Evolutionary conservation across 2,888 invertebrate species (phyloP).

Genomic region (Machimus rusticus): DNA sequence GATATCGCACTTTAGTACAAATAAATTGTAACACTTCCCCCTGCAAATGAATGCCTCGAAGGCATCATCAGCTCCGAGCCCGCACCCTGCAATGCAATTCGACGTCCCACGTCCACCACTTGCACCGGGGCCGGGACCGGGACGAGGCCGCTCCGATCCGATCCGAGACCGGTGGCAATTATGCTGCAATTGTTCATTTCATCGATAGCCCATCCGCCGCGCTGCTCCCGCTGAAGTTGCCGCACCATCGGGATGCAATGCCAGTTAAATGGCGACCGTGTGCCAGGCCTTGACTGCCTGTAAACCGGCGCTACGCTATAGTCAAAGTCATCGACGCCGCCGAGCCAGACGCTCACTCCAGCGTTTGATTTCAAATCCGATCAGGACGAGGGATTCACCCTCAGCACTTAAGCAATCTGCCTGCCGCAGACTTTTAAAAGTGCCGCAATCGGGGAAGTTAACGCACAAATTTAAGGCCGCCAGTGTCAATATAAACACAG

Average conservation of each 20-base stretch:
- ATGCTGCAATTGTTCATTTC: constrained; percentile 37
- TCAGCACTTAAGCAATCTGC: constrained; percentile 1
- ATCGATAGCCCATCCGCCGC: constrained; percentile 8
- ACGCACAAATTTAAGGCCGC: constrained; percentile 20
- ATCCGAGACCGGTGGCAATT: constrained; percentile 21
- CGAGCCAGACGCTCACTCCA: background rate
- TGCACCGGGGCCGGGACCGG: background rate
- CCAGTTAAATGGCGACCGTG: background rate
- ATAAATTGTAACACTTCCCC: constrained; percentile 19
- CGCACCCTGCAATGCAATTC: background rate
- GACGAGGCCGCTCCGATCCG: background rate
- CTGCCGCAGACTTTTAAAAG: constrained; percentile 4
- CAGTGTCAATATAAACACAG: constrained; percentile 5
- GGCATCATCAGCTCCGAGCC: background rate
- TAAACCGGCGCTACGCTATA: background rate
- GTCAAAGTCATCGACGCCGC: background rate
- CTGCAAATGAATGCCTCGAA: background rate
- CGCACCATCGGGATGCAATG: background rate
- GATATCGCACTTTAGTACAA: constrained; percentile 27
- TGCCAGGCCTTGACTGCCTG: background rate
- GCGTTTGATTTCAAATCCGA: constrained; percentile 1
- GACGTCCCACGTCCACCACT: background rate
- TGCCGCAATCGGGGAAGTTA: constrained; percentile 23
- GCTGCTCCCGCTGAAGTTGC: background rate
- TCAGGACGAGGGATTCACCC: constrained; percentile 1